These are phyloP conservation scores for Bagarius yarrelli DNA, from an alignment of 2,113 vertebrate species.

Conservation along the genomic window DNA sequence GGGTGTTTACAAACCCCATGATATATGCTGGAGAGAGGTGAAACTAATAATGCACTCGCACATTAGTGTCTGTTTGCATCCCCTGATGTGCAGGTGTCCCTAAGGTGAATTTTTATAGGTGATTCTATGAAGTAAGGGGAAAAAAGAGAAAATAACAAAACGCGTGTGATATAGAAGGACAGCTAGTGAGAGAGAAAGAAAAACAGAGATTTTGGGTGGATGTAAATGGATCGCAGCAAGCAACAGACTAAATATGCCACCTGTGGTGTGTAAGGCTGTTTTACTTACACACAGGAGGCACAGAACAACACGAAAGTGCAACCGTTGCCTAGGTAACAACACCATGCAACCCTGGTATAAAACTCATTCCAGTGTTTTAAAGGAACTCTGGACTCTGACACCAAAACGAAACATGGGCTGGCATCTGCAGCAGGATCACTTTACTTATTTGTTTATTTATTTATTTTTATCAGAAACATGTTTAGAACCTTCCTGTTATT, in stretches of 20 bases:
- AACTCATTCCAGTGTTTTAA: background rate
- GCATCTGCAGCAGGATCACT: background rate
- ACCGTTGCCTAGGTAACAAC: slow-evolving; percentile 12
- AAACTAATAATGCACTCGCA: background rate
- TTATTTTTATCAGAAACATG: background rate
- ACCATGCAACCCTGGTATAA: background rate
- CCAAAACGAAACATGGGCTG: background rate
- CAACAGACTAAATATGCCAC: background rate
- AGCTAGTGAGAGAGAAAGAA: background rate
- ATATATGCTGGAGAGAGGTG: background rate
- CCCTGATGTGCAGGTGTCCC: background rate
- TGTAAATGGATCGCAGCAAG: slow-evolving; percentile 14
- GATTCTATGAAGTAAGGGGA: background rate
- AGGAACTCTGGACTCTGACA: background rate
- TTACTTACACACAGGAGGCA: slow-evolving; percentile 11
- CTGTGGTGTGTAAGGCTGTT: slow-evolving; percentile 25
- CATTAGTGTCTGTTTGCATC: background rate
- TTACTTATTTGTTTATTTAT: background rate
- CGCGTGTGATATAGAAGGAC: background rate
- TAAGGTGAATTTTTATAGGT: background rate
- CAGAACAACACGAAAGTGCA: background rate
- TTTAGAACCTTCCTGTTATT: background rate
- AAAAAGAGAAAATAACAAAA: background rate
- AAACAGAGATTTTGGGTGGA: background rate
- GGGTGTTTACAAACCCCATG: too few relatives aligned